Percentiles rank a stretch among this genome's conserved stretches.
These are phyloP conservation scores for Sipunculus nudus DNA, from an alignment of 2,888 invertebrate genomes.

Conservation along the genomic window DNA sequence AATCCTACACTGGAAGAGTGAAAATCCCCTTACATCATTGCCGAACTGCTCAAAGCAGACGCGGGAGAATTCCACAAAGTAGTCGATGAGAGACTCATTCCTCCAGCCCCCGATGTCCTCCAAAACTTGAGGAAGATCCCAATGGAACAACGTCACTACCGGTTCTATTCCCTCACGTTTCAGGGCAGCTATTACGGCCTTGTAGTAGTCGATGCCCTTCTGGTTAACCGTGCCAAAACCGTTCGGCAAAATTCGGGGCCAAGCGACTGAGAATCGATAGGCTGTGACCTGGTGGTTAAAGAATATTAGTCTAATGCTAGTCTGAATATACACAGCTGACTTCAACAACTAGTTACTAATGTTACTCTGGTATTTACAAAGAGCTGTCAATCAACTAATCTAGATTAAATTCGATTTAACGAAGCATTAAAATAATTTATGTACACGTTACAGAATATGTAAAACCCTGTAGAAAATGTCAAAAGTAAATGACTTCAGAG, in stretches of 20 bases:
- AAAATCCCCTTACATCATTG: conserved; percentile 44
- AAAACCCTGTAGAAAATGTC: too few species aligned
- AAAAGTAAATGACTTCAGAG: too few species aligned
- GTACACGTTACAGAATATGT: too few species aligned
- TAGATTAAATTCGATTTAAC: too few species aligned
- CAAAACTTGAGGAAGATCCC: conserved; percentile 52
- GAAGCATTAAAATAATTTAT: too few species aligned
- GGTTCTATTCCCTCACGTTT: conserved; percentile 71
- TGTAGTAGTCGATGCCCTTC: conserved; percentile 73
- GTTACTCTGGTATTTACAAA: too few species aligned
- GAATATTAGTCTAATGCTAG: too few species aligned
- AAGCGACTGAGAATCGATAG: conserved; percentile 69
- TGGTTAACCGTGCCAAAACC: conserved; percentile 71
- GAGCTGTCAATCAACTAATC: too few species aligned
- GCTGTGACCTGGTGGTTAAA: conserved; percentile 20
- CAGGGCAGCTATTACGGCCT: conserved; percentile 76
- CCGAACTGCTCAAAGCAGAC: conserved; percentile 50
- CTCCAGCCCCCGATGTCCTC: conserved; percentile 59
- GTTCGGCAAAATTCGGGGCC: conserved; percentile 77
- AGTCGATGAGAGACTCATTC: conserved; percentile 44
- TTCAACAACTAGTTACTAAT: too few species aligned
- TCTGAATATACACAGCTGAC: too few species aligned
- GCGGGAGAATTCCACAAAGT: conserved; percentile 50
- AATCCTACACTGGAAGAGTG: too few species aligned
- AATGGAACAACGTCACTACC: conserved; percentile 68